Evolutionary conservation across 2,888 invertebrate species (phyloP).

Genomic region (Buathra laborator): DNA sequence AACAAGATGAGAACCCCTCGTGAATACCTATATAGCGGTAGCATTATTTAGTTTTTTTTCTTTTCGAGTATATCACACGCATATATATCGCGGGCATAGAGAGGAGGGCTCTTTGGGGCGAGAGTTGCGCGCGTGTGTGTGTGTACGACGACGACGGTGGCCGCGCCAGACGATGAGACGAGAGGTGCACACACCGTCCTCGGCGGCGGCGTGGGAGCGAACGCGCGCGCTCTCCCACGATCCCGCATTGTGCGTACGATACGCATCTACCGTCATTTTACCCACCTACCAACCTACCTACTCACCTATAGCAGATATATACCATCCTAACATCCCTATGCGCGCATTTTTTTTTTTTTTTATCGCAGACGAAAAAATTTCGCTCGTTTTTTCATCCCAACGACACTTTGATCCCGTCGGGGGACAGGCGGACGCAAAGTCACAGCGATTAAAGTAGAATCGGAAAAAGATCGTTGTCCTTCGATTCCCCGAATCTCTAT

Average conservation of each 20-base stretch:
- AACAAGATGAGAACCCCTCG: slow-evolving; percentile 79
- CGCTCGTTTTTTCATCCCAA: not conserved
- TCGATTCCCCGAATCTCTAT: slow-evolving; percentile 16
- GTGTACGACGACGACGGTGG: slow-evolving; percentile 25
- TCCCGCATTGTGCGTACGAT: slow-evolving; percentile 76
- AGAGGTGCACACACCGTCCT: slow-evolving; percentile 58
- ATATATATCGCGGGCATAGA: not conserved
- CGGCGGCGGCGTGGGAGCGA: slow-evolving; percentile 80
- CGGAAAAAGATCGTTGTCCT: not conserved
- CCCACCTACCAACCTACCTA: slow-evolving; percentile 77
- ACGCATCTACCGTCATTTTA: slow-evolving; percentile 83
- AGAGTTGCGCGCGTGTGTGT: not conserved
- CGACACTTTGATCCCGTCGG: not conserved
- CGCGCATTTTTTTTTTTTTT: not conserved
- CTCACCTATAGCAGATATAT: slow-evolving; percentile 71
- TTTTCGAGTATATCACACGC: slow-evolving; percentile 9
- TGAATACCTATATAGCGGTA: slow-evolving; percentile 7
- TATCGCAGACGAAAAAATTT: not conserved
- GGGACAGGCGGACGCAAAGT: not conserved
- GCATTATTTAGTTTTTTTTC: slow-evolving; percentile 2
- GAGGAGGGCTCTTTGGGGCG: slow-evolving; percentile 10
- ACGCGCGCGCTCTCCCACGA: slow-evolving; percentile 82
- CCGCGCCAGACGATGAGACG: slow-evolving; percentile 66
- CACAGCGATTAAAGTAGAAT: not conserved
- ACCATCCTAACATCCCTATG: not conserved